Evolutionary conservation across 2,113 vertebrate genomes (phyloP).

Genomic region (Peucedramus taeniatus): DNA sequence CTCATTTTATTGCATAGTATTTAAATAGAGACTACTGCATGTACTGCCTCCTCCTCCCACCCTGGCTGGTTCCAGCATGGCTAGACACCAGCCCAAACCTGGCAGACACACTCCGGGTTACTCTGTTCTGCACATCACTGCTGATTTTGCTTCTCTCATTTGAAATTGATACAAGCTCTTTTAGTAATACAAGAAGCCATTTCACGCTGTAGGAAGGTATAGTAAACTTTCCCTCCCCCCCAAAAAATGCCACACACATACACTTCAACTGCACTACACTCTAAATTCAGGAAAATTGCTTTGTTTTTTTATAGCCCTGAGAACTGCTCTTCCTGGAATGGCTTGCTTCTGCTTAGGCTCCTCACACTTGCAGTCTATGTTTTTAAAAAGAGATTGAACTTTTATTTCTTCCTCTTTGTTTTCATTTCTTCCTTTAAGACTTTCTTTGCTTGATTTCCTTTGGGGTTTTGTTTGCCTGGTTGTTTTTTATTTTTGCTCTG

Average conservation of each 20-base stretch:
- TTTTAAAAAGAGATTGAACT: neutral
- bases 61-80: neutral
- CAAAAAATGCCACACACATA: neutral
- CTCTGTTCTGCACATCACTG: neutral
- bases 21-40: neutral
- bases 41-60: neutral
- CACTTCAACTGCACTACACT: neutral
- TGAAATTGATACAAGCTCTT: neutral
- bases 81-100: slow-evolving; percentile 1
- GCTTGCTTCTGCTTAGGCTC: neutral
- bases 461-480: neutral
- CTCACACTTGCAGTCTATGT: neutral
- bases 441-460: neutral
- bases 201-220: neutral
- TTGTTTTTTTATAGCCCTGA: neutral
- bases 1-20: neutral
- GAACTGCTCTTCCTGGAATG: neutral
- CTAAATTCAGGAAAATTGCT: neutral
- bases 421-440: neutral
- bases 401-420: neutral
- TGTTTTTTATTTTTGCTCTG: neutral
- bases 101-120: neutral
- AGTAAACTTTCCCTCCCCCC: neutral
- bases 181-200: neutral
- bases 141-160: neutral